Evolutionary conservation across 1,140 invertebrate species (phyloP).

Genomic region (Drosophila melanica): DNA sequence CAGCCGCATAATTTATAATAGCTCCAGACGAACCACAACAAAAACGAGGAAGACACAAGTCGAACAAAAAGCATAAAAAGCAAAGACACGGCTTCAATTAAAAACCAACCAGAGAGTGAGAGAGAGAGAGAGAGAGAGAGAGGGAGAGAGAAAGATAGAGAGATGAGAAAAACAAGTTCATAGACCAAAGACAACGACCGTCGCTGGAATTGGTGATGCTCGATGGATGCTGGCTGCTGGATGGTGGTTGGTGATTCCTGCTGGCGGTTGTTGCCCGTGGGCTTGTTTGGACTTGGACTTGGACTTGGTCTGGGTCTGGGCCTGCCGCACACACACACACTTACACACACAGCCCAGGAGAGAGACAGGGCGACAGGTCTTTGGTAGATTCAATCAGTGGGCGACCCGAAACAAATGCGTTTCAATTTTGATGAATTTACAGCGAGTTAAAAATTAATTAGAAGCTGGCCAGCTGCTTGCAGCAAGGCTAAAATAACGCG

Average conservation of each 20-base stretch:
- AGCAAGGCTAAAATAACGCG: slow-evolving; percentile 47
- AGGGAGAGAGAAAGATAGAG: slow-evolving; percentile 34
- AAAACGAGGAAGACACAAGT: slow-evolving; percentile 17
- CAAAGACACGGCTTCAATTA: slow-evolving; percentile 80
- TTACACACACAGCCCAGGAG: slow-evolving; percentile 39
- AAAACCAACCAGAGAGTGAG: slow-evolving; percentile 45
- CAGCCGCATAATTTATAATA: slow-evolving; percentile 66
- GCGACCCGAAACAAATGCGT: slow-evolving; percentile 58
- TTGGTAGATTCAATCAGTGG: slow-evolving; percentile 47
- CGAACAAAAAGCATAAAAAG: slow-evolving; percentile 49
- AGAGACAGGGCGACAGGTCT: not conserved
- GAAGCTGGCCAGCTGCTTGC: slow-evolving; percentile 33
- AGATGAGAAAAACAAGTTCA: slow-evolving; percentile 74
- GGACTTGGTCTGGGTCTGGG: not conserved
- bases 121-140: slow-evolving; percentile 31
- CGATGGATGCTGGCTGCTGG: slow-evolving; percentile 3
- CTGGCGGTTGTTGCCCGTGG: slow-evolving; percentile 51
- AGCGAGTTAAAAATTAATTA: slow-evolving; percentile 74
- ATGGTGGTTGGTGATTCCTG: slow-evolving; percentile 24
- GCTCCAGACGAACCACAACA: slow-evolving; percentile 32
- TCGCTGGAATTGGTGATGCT: slow-evolving; percentile 20
- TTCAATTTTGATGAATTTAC: slow-evolving; percentile 70
- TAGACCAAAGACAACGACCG: slow-evolving; percentile 77
- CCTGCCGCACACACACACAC: slow-evolving; percentile 15
- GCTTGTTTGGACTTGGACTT: slow-evolving; percentile 32